Evolutionary conservation across 2,797 vertebrate genomes (phyloP), one percentile per base, ranked within the genome.

Genomic region (Lates japonicus): DNA sequence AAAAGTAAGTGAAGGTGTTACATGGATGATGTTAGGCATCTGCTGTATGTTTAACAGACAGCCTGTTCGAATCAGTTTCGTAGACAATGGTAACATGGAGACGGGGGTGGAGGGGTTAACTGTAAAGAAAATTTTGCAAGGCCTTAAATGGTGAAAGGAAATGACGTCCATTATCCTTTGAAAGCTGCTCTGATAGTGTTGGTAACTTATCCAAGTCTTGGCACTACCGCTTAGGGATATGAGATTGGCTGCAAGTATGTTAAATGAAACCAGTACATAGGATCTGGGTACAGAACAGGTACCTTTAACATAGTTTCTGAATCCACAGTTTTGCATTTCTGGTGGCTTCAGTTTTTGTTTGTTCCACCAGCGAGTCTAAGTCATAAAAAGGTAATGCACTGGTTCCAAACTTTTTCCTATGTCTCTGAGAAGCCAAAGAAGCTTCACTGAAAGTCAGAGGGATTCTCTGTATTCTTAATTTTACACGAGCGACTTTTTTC

Each of bases 131-230:
- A 42, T 29, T 55, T 11, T 48, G 19, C 16, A 12, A 42, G 11
- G 33, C 1, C 51, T n/a, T 29, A 55, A 33, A 29, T 42, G 57
- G 17, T 37, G 2, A 37, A 74, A 54, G 22, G 20, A 54, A 7
- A 61, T 3, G 0, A 65, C n/a, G 51, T 49, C 35, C 22, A 54
- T 75, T 75, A 3, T 29, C 22, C 13, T 29, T 57, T 57, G 41
- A 57, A 49, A 59, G n/a, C 33, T 48, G 54, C 14, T 65, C 29
- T 54, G 41, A 76, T 55, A 39, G 25, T 25, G 51, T 78, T 73
- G 68, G 51, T 59, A 68, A 73, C 46, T 52, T 52, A 13, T 52
- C 29, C 57, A 54, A 35, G 25, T 20, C 10, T 57, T 81, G 44
- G 61, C 48, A 35, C 16, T 51, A 14, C 33, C 14, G 46, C 3